Conservation (phyloP, 2,113 vertebrate genomes). For the Aplodontia rufa region DNA sequence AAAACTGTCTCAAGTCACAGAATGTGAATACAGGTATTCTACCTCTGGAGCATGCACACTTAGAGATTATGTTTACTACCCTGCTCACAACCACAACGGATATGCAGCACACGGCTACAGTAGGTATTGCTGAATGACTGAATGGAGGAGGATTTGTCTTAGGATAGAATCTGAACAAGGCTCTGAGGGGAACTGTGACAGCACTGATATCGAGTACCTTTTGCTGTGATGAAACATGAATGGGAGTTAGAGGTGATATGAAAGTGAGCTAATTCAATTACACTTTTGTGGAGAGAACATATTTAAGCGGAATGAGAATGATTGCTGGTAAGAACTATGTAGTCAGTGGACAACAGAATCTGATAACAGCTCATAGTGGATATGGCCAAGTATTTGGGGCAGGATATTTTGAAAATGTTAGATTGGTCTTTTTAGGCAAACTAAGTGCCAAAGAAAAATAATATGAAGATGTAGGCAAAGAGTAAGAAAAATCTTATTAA, state of each 20-base stretch:
- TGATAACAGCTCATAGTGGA: neutral
- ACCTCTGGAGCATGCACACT: neutral
- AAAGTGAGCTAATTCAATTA: neutral
- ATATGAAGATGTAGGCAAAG: neutral
- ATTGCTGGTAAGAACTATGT: neutral
- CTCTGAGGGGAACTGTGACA: neutral
- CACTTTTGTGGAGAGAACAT: neutral
- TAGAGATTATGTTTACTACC: neutral
- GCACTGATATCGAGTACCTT: neutral
- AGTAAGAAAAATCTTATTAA: neutral
- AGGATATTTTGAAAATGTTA: neutral
- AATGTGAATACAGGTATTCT: neutral
- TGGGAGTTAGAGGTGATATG: neutral
- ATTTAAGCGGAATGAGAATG: neutral
- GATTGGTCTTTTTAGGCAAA: neutral
- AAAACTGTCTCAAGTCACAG: neutral
- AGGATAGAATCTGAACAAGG: neutral
- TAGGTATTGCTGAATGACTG: neutral
- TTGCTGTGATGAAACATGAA: neutral
- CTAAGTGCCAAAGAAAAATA: neutral
- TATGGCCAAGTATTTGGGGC: neutral
- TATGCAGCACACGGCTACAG: neutral
- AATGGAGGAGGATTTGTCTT: neutral
- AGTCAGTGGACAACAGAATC: neutral
- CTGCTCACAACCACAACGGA: neutral